Base-by-base conservation (phyloP, 2,113 vertebrate species). In the Pollimyrus isidori region DNA sequence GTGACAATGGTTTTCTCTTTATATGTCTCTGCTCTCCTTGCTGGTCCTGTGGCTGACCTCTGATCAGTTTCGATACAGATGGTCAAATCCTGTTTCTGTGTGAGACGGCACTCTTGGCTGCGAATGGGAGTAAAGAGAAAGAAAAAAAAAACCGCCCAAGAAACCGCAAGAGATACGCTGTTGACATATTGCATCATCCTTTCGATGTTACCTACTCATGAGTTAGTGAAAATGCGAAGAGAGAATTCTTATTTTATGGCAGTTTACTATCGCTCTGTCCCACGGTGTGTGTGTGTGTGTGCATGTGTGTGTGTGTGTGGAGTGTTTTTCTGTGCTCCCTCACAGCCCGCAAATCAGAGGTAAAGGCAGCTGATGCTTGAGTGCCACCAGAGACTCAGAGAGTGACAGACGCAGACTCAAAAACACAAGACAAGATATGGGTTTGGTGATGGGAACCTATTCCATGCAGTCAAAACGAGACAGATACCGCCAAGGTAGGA, bases 401-500 rank as follows among this genome's bases (percentile, higher is more conserved):
- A 76, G 86, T 42, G 82, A 85, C 88, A 89, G 45, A 62, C 65
- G 26, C 73, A 52, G 42, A 15, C 83, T 49, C 87, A 80, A 56
- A 86, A 6, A 86, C 52, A 52, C 56, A 53, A 23, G 35, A 23
- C 49, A 48, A 58, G 89, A 89, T 83, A 94, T 94, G 93, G 93
- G 93, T 21, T 84, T 94, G n/a, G 92, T 94, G 6, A 90, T 94
- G 19, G 92, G 93, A 35, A 94, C 91, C 15, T 94, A 93, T 56
- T 94, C 93, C 7, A 50, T 94, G 92, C 92, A 92, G 82, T 92
- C 91, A 45, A 90, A 92, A 42, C 92, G 92, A 86, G 92, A 92
- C 42, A 76, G 39, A 89, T 92, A 90, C 90, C 92, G 90, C 76
- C 89, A 90, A 94, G 92, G 92, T 92, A 93, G 90, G 91, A 89